Conservation (phyloP, 1,140 invertebrate genomes). For the Tetraneura akinire region DNA sequence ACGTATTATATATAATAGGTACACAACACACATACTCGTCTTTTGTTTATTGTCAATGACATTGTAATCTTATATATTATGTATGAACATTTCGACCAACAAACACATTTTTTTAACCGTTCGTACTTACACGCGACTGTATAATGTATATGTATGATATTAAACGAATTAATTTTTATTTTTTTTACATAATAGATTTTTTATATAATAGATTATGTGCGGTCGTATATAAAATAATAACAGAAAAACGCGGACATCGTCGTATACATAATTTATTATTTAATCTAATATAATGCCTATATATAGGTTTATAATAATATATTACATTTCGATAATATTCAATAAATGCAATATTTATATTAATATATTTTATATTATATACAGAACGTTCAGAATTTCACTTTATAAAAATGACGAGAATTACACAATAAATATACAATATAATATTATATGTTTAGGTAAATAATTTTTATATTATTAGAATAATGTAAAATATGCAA, state of each 20-base stretch:
- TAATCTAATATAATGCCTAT: too few relatives aligned
- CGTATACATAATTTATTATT: neutral
- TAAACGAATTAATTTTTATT: neutral
- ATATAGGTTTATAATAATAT: too few relatives aligned
- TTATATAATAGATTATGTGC: too few relatives aligned
- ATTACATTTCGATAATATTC: too few relatives aligned
- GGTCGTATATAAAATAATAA: neutral
- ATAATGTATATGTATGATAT: neutral
- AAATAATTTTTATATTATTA: neutral
- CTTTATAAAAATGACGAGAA: too few relatives aligned
- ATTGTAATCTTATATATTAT: neutral
- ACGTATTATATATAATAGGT: too few relatives aligned
- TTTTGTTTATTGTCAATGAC: slow-evolving; percentile 14
- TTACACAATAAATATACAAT: too few relatives aligned
- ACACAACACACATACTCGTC: neutral
- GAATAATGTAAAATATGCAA: too few relatives aligned
- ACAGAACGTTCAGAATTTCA: too few relatives aligned
- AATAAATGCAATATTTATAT: too few relatives aligned
- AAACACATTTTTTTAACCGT: neutral
- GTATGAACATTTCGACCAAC: neutral
- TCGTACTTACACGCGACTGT: too few relatives aligned
- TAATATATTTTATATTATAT: too few relatives aligned
- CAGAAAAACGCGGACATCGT: neutral
- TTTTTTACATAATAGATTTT: neutral
- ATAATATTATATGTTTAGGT: neutral